Evolutionary conservation across 2,113 vertebrate species (phyloP).

Genomic region (Lophius piscatorius): DNA sequence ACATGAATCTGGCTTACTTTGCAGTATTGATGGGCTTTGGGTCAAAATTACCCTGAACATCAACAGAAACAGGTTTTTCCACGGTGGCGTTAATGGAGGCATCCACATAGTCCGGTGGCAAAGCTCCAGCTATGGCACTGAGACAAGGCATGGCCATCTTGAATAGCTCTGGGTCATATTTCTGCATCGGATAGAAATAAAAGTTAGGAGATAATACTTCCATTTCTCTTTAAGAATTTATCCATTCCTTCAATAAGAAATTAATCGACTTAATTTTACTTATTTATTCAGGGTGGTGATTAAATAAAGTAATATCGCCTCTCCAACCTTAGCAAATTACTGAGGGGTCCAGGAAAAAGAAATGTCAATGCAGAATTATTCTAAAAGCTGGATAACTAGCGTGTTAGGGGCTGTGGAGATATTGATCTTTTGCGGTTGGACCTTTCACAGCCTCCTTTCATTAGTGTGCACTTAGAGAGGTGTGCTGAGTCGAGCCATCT

Average conservation of each 20-base stretch:
- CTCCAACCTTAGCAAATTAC: slow-evolving; percentile 66
- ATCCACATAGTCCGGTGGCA: slow-evolving; percentile 96
- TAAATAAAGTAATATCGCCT: slow-evolving; percentile 28
- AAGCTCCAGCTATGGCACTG: slow-evolving; percentile 94
- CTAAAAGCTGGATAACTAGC: slow-evolving; percentile 39
- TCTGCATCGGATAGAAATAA: slow-evolving; percentile 79
- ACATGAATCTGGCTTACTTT: slow-evolving; percentile 56
- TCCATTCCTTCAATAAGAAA: too few species aligned
- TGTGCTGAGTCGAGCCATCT: slow-evolving; percentile 53
- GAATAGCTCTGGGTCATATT: slow-evolving; percentile 95
- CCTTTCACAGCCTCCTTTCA: slow-evolving; percentile 43
- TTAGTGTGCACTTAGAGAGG: slow-evolving; percentile 52
- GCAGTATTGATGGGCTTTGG: slow-evolving; percentile 89
- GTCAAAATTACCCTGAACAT: slow-evolving; percentile 96
- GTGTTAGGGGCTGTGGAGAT: slow-evolving; percentile 37
- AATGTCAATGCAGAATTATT: slow-evolving; percentile 52
- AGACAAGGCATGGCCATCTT: slow-evolving; percentile 98
- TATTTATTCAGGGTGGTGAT: slow-evolving; percentile 10
- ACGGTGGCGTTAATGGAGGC: slow-evolving; percentile 84
- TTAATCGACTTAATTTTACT: slow-evolving; percentile 5
- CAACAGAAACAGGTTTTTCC: slow-evolving; percentile 91
- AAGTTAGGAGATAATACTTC: too few species aligned
- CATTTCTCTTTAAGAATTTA: too few species aligned
- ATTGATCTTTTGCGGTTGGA: slow-evolving; percentile 59
- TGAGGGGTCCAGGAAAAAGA: slow-evolving; percentile 39